Evolutionary conservation across 2,888 invertebrate species (phyloP).

Genomic region (Heliconius cydno): DNA sequence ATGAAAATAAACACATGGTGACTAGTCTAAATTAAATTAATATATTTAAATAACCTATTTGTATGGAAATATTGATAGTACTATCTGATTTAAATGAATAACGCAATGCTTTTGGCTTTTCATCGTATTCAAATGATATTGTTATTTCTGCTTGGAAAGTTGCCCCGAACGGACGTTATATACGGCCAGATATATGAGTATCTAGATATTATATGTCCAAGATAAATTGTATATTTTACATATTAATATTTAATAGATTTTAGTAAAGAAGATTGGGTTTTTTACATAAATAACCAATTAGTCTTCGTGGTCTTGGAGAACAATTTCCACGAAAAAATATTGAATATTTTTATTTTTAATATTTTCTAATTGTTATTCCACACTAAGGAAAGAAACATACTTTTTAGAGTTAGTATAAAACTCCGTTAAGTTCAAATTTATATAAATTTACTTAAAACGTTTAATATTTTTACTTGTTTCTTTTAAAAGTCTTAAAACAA

Average conservation of each 20-base stretch:
- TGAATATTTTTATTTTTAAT: too few species aligned
- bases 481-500: too few species aligned
- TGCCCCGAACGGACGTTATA: slow-evolving; percentile 67
- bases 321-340: too few species aligned
- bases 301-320: too few species aligned
- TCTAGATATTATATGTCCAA: slow-evolving; percentile 29
- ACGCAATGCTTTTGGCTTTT: slow-evolving; percentile 74
- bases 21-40: not conserved
- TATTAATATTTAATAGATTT: not conserved
- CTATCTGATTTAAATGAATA: slow-evolving; percentile 59
- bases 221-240: slow-evolving; percentile 4
- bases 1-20: not conserved
- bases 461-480: too few species aligned
- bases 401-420: too few species aligned
- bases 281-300: too few species aligned
- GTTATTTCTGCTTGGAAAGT: slow-evolving; percentile 71
- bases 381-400: too few species aligned
- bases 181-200: slow-evolving; percentile 34
- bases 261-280: not conserved
- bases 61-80: slow-evolving; percentile 19
- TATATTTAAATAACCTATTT: slow-evolving; percentile 2
- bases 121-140: slow-evolving; percentile 73
- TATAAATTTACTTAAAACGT: too few species aligned
- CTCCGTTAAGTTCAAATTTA: too few species aligned
- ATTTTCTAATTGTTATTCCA: too few species aligned